Evolutionary conservation across 2,797 vertebrate genomes (phyloP), one percentile per base, ranked within the genome.

Genomic region (Oophaga sylvatica): DNA sequence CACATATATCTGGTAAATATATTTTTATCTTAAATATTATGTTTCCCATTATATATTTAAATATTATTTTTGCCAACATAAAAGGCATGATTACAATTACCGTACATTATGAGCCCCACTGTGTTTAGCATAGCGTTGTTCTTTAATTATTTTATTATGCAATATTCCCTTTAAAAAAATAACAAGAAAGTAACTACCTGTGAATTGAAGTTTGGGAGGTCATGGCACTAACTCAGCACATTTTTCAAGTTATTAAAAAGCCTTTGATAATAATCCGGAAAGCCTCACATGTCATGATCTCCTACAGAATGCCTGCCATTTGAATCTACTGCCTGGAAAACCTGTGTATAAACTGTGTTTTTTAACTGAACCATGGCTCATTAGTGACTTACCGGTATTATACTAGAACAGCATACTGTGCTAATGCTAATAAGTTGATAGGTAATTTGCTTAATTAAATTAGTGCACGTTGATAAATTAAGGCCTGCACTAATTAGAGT

Each of bases 361-460:
- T 70, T 71, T 78, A 86, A 82, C 78, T 86, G 84, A 86, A 83
- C 73, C 63, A 71, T 83, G 80, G 71, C 71, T 86, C 71, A 86
- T 89, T 86, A 89, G 88, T 83, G 63, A 70, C 53, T 89, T 78
- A 83, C 53, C 71, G 80, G 84, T 77, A 86, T 86, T 75, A 78
- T 86, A 82, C 80, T 82, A 79, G 62, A 83, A 77, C 31, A 83
- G 35, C 84, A 86, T 62, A 89, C 84, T 86, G 80, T 82, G 84
- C 80, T 89, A 85, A 88, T 88, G 68, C 83, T 88, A 86, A 89
- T 82, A 62, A 78, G 71, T 78, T 86, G 84, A 86, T 89, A 83
- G 81, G 71, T 84, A 86, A 86, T 89, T 85, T 82, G 76, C 80
- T 83, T 89, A 86, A 89, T 83, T 89, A 79, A 86, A 86, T 86